Conservation (phyloP, 2,888 invertebrate species). For the Ametastegia equiseti region DNA sequence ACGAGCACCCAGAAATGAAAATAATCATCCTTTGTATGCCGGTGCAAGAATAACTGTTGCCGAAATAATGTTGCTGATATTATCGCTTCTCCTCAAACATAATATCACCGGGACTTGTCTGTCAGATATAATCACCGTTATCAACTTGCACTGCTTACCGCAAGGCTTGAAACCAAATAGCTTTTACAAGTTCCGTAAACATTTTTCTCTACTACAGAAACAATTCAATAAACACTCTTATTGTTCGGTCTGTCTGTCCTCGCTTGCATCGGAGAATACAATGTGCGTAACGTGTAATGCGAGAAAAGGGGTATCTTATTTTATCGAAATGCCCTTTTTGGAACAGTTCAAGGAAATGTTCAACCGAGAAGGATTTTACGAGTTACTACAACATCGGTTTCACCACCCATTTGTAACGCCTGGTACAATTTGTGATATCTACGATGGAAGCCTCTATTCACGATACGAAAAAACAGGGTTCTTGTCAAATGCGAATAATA, state of each 20-base stretch:
- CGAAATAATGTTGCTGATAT: conserved; percentile 54
- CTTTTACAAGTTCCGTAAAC: conserved; percentile 54
- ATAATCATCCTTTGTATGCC: conserved; percentile 51
- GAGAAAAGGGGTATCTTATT: conserved; percentile 1
- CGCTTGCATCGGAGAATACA: background rate
- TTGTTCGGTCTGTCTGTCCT: background rate
- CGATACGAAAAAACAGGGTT: conserved; percentile 27
- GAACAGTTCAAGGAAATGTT: conserved; percentile 16
- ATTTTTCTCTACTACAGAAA: conserved; percentile 45
- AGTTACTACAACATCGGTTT: conserved; percentile 25
- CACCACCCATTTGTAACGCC: background rate
- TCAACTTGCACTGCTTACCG: conserved; percentile 52
- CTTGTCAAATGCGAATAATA: conserved; percentile 48
- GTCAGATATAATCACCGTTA: conserved; percentile 51
- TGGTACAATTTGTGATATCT: conserved; percentile 18
- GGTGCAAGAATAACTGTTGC: conserved; percentile 52
- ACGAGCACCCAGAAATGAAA: conserved; percentile 16
- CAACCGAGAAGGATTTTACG: conserved; percentile 24
- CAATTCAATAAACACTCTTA: conserved; percentile 20
- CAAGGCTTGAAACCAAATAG: conserved; percentile 49
- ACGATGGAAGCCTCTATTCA: conserved; percentile 33
- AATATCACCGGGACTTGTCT: conserved; percentile 50
- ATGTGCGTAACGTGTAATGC: conserved; percentile 16
- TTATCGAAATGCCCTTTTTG: conserved; percentile 18
- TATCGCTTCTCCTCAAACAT: conserved; percentile 51